Evolutionary conservation across 2,113 vertebrate genomes (phyloP), one percentile per base, ranked within the genome.

Genomic region (Thunnus maccoyii): DNA sequence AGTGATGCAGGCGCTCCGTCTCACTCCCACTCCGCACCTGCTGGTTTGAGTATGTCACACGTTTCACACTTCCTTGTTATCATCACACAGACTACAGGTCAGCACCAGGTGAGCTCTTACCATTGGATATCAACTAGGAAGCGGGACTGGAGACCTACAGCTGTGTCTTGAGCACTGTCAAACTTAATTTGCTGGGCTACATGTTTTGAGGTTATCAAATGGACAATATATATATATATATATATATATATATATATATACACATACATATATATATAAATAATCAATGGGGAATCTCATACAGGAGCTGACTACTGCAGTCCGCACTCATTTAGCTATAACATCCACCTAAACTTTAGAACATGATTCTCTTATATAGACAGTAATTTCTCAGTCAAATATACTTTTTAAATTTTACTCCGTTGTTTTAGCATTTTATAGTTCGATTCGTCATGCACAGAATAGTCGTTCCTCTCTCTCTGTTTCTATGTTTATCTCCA

Each of bases 361-460:
- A 93, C 87, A 89, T 82, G 76, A 79, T 89, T 94, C 79, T 91
- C 84, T 91, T 92, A 89, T 88, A 93, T 92, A 92, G 84, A 94
- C 92, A 94, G 80, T 89, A 84, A 83, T 91, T 94, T 94, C 90
- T 95, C 92, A 93, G 94, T 94, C 92, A 93, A 87, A 93, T 93
- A 93, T 88, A 94, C 86, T 61, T 41, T 55, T 74, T 71, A 77
- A 30, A 14, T 69, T 71, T 86, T 64, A 87, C 86, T 92, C 91
- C 89, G 72, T 91, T 88, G 85, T 90, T 93, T 89, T 89, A 91
- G 77, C 80, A 47, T 89, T 91, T 89, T 91, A 72, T 58, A 87
- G 86, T 93, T 93, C 80, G 78, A 83, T 90, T 94, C 89, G 82
- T 94, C 93, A 95, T 94, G 94, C 94, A 94, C 86, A 80, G 83